Percentiles rank a stretch among this genome's conserved stretches.
phyloP scores from a whole-genome alignment of 2,888 invertebrate genomes.

The Anthophora plumipes region DNA sequence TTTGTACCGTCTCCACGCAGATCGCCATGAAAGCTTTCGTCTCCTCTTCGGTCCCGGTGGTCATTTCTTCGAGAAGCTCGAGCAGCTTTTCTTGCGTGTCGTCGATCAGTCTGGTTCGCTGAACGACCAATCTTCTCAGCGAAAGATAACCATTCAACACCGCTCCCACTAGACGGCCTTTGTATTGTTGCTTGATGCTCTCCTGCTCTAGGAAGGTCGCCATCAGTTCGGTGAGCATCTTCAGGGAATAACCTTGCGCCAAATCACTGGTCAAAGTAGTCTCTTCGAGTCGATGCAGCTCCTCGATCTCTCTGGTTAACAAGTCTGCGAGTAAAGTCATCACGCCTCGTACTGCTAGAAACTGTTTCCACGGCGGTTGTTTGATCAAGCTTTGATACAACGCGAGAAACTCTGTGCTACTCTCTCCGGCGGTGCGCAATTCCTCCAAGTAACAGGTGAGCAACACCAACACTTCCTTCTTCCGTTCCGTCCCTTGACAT shows the following conservation, averaged over 20 bases:
- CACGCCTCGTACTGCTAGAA: conserved; percentile 94
- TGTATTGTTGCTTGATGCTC: conserved; percentile 95
- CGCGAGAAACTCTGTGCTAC: conserved; percentile 95
- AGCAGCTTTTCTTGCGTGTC: conserved; percentile 98
- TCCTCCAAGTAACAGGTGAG: conserved; percentile 95
- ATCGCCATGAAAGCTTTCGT: conserved; percentile 99
- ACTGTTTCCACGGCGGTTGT: conserved; percentile 96
- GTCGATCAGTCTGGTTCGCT: conserved; percentile 97
- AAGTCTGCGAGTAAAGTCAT: conserved; percentile 93
- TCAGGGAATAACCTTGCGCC: conserved; percentile 96
- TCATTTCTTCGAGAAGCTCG: conserved; percentile 97
- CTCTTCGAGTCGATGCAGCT: conserved; percentile 95
- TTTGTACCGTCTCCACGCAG: conserved; percentile 97
- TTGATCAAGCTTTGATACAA: conserved; percentile 94
- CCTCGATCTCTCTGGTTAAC: conserved; percentile 94
- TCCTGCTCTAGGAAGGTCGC: conserved; percentile 95
- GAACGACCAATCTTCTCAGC: conserved; percentile 95
- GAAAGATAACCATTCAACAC: conserved; percentile 97
- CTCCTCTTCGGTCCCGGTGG: conserved; percentile 97
- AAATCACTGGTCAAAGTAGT: conserved; percentile 97
- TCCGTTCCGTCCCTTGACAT: conserved; percentile 89
- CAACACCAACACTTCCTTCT: conserved; percentile 92
- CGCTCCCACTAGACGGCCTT: conserved; percentile 94
- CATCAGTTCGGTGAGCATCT: conserved; percentile 94
- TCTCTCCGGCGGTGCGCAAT: conserved; percentile 94